phyloP scores from a whole-genome alignment of 2,113 vertebrate species.

The Grammomys surdaster region DNA sequence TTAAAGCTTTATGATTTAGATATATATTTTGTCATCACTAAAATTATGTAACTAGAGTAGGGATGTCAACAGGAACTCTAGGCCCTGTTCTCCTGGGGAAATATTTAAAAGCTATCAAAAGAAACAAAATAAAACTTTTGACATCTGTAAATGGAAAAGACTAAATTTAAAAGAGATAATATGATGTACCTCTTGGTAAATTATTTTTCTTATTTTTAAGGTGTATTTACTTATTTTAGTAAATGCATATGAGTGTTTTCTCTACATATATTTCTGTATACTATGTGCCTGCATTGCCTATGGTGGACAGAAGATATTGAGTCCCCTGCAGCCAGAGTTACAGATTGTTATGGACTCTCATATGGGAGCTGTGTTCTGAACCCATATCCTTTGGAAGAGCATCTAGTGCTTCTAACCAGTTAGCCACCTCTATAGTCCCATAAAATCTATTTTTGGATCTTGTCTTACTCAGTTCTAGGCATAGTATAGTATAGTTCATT shows the following conservation, averaged over 20 bases:
- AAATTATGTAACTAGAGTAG: not conserved
- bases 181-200: too few species aligned
- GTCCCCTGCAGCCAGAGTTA: not conserved
- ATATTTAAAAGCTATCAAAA: not conserved
- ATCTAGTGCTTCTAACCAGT: not conserved
- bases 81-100: not conserved
- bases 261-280: not conserved
- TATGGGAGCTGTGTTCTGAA: not conserved
- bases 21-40: not conserved
- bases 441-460: not conserved
- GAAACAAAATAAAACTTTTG: not conserved
- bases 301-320: not conserved
- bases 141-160: not conserved
- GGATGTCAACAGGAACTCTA: not conserved
- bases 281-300: not conserved
- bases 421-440: not conserved
- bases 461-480: not conserved
- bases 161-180: not conserved
- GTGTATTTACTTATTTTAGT: not conserved
- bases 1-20: not conserved
- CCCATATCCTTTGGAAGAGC: not conserved
- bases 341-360: not conserved
- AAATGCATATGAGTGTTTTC: not conserved
- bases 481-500: not conserved
- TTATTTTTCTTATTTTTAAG: not conserved